Evolutionary conservation across 2,797 vertebrate genomes (phyloP).

Genomic region (Myotis pilosus): DNA sequence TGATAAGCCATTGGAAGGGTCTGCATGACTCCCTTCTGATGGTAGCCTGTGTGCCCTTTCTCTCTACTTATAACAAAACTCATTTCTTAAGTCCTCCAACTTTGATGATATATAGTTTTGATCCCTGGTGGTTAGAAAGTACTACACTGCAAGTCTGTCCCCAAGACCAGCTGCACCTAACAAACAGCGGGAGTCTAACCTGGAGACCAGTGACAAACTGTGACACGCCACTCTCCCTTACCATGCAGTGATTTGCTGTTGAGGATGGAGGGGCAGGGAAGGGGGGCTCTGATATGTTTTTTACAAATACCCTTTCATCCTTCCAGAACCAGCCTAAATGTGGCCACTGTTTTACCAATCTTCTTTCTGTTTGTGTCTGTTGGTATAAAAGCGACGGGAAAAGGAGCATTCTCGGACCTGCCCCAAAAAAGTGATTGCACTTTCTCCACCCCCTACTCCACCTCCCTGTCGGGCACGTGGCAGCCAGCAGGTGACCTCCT

Average conservation of each 20-base stretch:
- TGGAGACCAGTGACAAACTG: background rate
- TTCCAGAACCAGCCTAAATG: background rate
- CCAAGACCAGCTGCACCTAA: background rate
- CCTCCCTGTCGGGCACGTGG: constrained; percentile 78
- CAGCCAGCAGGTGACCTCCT: constrained; percentile 86
- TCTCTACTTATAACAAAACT: background rate
- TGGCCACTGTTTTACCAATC: constrained; percentile 51
- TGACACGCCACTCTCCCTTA: background rate
- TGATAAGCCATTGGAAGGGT: background rate
- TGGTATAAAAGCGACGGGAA: constrained; percentile 83
- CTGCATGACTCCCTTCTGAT: rapidly evolving
- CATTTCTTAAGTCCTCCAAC: background rate
- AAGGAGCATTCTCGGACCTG: constrained; percentile 91
- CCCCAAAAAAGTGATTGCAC: constrained; percentile 98
- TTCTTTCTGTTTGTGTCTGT: constrained; percentile 75
- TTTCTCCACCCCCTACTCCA: constrained; percentile 86
- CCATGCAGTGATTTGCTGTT: background rate
- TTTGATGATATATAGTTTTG: background rate
- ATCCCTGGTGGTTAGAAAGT: background rate
- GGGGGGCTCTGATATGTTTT: background rate
- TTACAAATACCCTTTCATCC: background rate
- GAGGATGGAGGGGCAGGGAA: background rate
- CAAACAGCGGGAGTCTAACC: background rate
- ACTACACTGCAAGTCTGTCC: background rate
- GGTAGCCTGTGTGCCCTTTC: background rate